phyloP scores from a whole-genome alignment of 2,113 vertebrate species.

The Halichoerus grypus region DNA sequence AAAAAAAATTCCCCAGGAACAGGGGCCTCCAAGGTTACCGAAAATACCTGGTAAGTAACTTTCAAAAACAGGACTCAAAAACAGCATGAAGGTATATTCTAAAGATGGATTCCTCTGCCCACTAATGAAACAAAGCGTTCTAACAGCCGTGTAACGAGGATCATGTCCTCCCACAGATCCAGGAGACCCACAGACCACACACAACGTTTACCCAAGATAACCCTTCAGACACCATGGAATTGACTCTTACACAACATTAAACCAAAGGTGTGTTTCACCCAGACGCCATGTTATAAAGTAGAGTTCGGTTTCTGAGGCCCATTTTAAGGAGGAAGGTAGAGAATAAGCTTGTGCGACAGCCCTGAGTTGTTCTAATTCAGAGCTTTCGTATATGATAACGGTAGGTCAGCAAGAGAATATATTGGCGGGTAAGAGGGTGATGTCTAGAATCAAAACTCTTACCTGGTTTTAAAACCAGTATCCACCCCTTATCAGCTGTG shows the following conservation, averaged over 20 bases:
- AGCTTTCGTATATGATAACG: fast-evolving
- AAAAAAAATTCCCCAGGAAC: not conserved
- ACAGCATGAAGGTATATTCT: not conserved
- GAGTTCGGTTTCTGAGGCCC: not conserved
- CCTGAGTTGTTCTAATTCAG: not conserved
- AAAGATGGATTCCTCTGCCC: not conserved
- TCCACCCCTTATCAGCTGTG: not conserved
- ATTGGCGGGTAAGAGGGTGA: not conserved
- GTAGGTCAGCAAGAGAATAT: not conserved
- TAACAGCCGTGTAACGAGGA: fast-evolving
- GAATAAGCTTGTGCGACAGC: not conserved
- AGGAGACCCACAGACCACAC: too few relatives aligned
- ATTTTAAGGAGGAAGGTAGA: not conserved
- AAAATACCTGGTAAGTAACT: not conserved
- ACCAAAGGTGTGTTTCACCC: not conserved
- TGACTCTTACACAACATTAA: not conserved
- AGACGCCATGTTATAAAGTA: not conserved
- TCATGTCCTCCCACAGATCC: fast-evolving
- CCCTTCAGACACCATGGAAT: fast-evolving
- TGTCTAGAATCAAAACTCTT: not conserved
- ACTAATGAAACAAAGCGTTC: not conserved
- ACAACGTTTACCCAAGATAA: not conserved
- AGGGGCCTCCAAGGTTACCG: not conserved
- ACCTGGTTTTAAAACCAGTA: not conserved
- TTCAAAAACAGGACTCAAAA: not conserved